Evolutionary conservation across 2,113 vertebrate genomes (phyloP), one percentile per base, ranked within the genome.

Genomic region (Albula goreensis): DNA sequence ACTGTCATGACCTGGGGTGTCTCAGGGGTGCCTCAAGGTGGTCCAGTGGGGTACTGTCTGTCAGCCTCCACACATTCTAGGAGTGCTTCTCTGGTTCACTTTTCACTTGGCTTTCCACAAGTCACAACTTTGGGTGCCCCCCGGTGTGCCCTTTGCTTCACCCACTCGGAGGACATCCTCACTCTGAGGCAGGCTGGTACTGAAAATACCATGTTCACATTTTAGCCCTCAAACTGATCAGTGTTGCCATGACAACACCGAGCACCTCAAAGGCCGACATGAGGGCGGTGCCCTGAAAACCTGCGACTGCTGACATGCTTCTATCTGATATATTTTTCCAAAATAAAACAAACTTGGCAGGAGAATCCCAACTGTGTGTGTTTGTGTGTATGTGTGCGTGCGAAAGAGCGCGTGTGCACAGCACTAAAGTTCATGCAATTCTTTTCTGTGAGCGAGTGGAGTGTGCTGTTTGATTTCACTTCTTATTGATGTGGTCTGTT

Each of bases 21-120:
- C 84, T 85, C 84, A 85, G 84, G 77, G 84, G 53, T 53, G 52
- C 84, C 77, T 85, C 84, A 79, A 31, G 25, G 84, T 80, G 78
- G 85, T 57, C 79, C 15, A 63, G 4, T 13, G 10, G 49, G 56
- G 78, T 81, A 80, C 56, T 50, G 11, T 13, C 57, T 85, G 49
- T 66, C 53, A 80, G 84, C 78, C 60, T 41, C 49, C 15, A 31
- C 11, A 4, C 41, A 41, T 41, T 41, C 31, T 41, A 41, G 31
- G 31, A 41, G 31, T n/a, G 22, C 9, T 2, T 31, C 70, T 74
- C 70, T 3, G 70, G n/a, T 8, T 74, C 22, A 11, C 22, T 66
- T 19, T 22, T 19, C 60, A 22, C 6, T 19, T 8, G 19, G 17
- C n/a, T 22, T 9, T 56, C 53, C n/a, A 5, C 19, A 50, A 50